Base-by-base conservation (phyloP, 2,888 invertebrate species). In the Omphaloscelis lunosa region DNA sequence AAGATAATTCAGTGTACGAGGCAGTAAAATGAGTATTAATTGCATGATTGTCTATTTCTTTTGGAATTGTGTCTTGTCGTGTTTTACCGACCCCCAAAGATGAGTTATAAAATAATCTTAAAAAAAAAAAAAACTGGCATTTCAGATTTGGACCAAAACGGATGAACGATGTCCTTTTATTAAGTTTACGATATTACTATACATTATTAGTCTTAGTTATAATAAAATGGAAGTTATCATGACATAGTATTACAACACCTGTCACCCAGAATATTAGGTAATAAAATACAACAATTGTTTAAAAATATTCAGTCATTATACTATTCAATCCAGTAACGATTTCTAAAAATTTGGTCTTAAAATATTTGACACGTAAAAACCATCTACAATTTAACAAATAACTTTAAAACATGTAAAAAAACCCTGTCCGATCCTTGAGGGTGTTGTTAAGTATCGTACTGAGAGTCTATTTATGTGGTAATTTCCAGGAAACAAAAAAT, bases 141-240 rank as follows among this genome's bases (percentile, higher is more conserved):
- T 34, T 17, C 34, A 67, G 17, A 17, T n/a, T 67, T 53, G 23
- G 17, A 53, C 34, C n/a, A 34, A 34, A 67, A 34, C 34, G 9
- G 23, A 51, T 34, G 17, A 58, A 58, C n/a, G 20, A 34, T 39
- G n/a, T 34, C 6, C n/a, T 56, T 34, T 56, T 15, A 23, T 20
- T 8, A 66, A 51, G 7, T 86, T 83, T 66, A 74, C 79, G 27
- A 78, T 83, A 53, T 86, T 84, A 72, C 86, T 45, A 78, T 83
- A 58, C 83, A 84, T 81, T 53, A 66, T 56, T 81, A 77, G 61
- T 74, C 53, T 85, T 77, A 62, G 20, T 72, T 61, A 53, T 61
- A 48, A 62, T 68, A 70, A 82, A 83, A 83, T 86, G 65, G 72
- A 79, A 71, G 39, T 70, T 83, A 76, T 83, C 81, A 83, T 81